phyloP scores from a whole-genome alignment of 2,888 invertebrate species.

The Junonia oenone region DNA sequence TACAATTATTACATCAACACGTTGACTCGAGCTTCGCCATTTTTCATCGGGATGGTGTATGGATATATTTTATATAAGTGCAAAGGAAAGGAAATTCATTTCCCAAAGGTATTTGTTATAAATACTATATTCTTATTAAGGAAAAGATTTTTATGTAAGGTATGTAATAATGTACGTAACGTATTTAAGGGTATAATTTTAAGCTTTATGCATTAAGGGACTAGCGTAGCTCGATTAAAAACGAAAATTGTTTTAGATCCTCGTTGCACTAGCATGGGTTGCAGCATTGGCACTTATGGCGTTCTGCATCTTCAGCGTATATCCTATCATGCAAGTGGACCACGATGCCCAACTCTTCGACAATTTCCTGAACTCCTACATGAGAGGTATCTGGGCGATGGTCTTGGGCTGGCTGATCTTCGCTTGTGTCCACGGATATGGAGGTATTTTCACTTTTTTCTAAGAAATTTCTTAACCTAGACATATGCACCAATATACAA shows the following conservation, averaged over 20 bases:
- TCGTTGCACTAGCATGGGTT: not conserved
- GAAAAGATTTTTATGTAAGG: too few species aligned
- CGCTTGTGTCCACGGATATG: constrained; percentile 65
- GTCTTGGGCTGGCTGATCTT: constrained; percentile 67
- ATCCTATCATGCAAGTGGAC: constrained; percentile 36
- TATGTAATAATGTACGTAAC: too few species aligned
- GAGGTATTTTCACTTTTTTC: too few species aligned
- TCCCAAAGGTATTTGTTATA: constrained; percentile 34
- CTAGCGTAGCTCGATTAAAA: too few species aligned
- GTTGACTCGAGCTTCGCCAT: constrained; percentile 44
- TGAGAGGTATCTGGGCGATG: constrained; percentile 64
- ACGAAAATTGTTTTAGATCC: not conserved
- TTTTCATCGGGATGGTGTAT: constrained; percentile 41
- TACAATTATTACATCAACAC: constrained; percentile 46
- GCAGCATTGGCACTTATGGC: constrained; percentile 11
- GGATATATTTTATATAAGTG: constrained; percentile 58
- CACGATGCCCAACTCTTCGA: constrained; percentile 49
- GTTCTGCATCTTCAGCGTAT: constrained; percentile 24
- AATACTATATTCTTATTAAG: too few species aligned
- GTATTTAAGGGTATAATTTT: too few species aligned
- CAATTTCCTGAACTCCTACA: constrained; percentile 52
- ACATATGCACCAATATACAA: too few species aligned
- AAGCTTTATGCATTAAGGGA: too few species aligned
- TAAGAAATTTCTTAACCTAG: too few species aligned
- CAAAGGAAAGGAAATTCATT: constrained; percentile 32